Evolutionary conservation across 2,113 vertebrate genomes (phyloP), one percentile per base, ranked within the genome.

Genomic region (Xiphorhynchus elegans): DNA sequence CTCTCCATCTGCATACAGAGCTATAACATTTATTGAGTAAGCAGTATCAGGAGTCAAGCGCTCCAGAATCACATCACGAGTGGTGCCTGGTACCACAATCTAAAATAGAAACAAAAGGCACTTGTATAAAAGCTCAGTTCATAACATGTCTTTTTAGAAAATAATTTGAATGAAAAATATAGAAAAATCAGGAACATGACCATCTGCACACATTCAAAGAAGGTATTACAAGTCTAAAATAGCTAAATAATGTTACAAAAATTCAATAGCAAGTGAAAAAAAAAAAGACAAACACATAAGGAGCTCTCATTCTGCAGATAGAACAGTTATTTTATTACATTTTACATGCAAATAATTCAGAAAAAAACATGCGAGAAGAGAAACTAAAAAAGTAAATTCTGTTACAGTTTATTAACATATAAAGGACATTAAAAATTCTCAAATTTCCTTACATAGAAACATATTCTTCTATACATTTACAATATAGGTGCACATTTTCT

Each of bases 1-100:
- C 81, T 98, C 98, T 73, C 98, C 99, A 46, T 99, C 99, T 0
- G 98, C 97, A 46, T 99, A 99, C 58, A 99, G 55, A 25, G 99
- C 98, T 12, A 98, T 40, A 16, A 99, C 98, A 20, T 95, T 98
- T 91, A 99, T 95, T 2, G 98, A 98, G 87, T 99, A 99, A 17
- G 97, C 97, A 3, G 99, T 99, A 89, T 99, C 99, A 0, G 99
- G 99, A 75, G 97, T 95, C 96, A 99, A 97, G 74, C 98, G 98
- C 85, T 99, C 99, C 97, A 99, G 96, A 96, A 98, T 98, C 84
- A 98, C 98, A 4, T 97, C 99, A 94, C 96, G 98, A 25, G 97
- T 95, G 66, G 97, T 99, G 94, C 98, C 99, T 35, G 99, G 98
- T 94, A 99, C 98, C 96, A 99, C 97, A 63, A 99, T 98, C 99